These are phyloP conservation scores for Stegodyphus dumicola DNA, from an alignment of 1,140 invertebrate genomes.

Conservation along the genomic window DNA sequence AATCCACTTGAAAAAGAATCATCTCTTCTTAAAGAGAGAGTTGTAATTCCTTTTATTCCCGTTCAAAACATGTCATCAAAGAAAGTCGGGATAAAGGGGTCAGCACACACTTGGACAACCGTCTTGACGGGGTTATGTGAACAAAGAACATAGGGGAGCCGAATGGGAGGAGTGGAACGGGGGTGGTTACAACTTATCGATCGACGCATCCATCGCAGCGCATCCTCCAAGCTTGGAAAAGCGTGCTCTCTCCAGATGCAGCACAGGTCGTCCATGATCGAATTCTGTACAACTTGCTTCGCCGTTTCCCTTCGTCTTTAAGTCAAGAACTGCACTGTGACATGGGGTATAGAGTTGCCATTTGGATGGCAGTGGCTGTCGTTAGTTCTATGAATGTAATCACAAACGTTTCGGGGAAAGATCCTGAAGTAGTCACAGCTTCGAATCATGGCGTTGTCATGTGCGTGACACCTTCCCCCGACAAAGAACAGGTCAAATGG, in stretches of 20 bases:
- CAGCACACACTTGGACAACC: background rate
- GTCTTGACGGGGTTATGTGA: background rate
- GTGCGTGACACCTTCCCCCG: constrained; percentile 8
- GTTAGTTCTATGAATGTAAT: background rate
- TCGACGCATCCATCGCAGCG: constrained; percentile 28
- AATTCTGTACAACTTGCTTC: background rate
- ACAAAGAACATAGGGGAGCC: background rate
- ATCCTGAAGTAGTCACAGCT: background rate
- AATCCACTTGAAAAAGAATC: too few relatives aligned
- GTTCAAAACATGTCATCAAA: background rate
- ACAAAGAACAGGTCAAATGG: constrained; percentile 18
- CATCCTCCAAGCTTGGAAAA: constrained; percentile 5
- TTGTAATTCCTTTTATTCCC: background rate
- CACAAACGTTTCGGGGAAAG: background rate
- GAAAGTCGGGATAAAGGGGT: background rate
- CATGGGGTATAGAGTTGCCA: background rate
- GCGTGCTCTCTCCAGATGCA: constrained; percentile 24
- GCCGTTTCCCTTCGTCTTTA: background rate
- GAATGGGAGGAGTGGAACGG: background rate
- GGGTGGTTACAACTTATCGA: background rate
- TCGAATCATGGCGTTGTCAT: constrained; percentile 10
- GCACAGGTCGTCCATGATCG: background rate
- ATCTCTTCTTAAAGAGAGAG: background rate
- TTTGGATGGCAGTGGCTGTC: background rate
- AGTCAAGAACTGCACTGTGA: background rate